Conservation (phyloP, 2,113 vertebrate genomes). For the Poecilia latipinna region DNA sequence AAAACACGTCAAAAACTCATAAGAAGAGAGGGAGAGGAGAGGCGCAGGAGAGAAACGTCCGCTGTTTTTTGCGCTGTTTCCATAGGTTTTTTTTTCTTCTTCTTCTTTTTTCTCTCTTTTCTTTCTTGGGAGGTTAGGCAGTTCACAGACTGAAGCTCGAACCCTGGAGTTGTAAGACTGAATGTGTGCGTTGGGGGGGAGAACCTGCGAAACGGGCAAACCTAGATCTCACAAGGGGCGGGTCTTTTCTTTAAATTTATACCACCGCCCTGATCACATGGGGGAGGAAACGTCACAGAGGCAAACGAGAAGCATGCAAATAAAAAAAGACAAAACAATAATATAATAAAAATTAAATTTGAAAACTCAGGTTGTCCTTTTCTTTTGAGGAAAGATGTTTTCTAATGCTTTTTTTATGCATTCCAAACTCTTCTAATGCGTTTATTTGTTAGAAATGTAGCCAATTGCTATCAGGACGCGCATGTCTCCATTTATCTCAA, state of each 20-base stretch:
- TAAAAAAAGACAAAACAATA: conserved; percentile 17
- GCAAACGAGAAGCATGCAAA: conserved; percentile 46
- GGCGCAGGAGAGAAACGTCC: conserved; percentile 54
- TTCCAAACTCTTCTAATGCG: background rate
- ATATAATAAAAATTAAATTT: conserved; percentile 33
- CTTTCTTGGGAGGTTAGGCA: conserved; percentile 5
- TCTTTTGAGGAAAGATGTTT: background rate
- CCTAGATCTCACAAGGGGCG: conserved; percentile 86
- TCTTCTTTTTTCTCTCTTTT: too few species aligned
- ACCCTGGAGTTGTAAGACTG: background rate
- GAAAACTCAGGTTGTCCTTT: conserved; percentile 60
- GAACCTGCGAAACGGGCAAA: conserved; percentile 75
- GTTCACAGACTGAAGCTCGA: conserved; percentile 18
- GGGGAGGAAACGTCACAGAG: conserved; percentile 81
- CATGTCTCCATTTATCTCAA: background rate
- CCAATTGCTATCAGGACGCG: too few species aligned
- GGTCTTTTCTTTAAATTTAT: conserved; percentile 82
- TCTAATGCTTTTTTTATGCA: background rate
- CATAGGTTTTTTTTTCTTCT: conserved; percentile 56
- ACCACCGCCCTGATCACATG: conserved; percentile 86
- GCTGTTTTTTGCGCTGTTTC: conserved; percentile 54
- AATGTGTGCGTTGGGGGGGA: conserved; percentile 13
- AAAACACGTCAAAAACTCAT: conserved; percentile 68
- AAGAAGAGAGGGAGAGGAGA: conserved; percentile 57
- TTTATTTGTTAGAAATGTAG: too few species aligned